Evolutionary conservation across 92 coral and sea anemone species (phyloP).

Genomic region (Phymanthus crucifer): DNA sequence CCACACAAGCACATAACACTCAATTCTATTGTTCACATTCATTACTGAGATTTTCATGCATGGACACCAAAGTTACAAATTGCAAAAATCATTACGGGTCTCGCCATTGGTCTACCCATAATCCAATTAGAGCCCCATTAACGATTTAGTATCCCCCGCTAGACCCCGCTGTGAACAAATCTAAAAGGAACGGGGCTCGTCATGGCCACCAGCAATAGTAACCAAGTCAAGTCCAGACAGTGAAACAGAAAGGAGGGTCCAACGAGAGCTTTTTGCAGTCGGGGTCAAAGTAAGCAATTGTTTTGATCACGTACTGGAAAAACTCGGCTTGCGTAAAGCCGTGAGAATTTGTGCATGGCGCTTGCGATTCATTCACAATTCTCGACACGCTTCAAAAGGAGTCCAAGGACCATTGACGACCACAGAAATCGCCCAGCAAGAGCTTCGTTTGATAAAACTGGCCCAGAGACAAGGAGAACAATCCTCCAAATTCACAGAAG

Average conservation of each 20-base stretch:
- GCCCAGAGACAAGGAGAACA: slow-evolving; percentile 35
- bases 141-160: too few relatives aligned
- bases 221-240: slow-evolving; percentile 27
- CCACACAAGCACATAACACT: too few relatives aligned
- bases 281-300: slow-evolving; percentile 40
- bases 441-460: slow-evolving; percentile 38
- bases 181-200: too few relatives aligned
- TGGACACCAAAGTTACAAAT: too few relatives aligned
- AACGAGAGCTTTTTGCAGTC: slow-evolving; percentile 62
- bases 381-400: slow-evolving; percentile 46
- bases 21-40: too few relatives aligned
- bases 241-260: slow-evolving; percentile 53
- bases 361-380: slow-evolving; percentile 61
- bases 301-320: slow-evolving; percentile 52
- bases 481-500: slow-evolving; percentile 34
- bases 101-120: too few relatives aligned
- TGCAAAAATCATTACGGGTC: too few relatives aligned
- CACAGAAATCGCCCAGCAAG: slow-evolving; percentile 32
- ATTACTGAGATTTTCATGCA: too few relatives aligned
- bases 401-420: slow-evolving; percentile 47
- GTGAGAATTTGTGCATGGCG: slow-evolving; percentile 68
- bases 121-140: too few relatives aligned
- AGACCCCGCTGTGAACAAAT: too few relatives aligned
- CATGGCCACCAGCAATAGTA: slow-evolving; percentile 53
- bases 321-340: slow-evolving; percentile 71